Base-by-base conservation (phyloP, 30 jellyfish, hydroid and myxozoan species). In the Sanderia malayensis region DNA sequence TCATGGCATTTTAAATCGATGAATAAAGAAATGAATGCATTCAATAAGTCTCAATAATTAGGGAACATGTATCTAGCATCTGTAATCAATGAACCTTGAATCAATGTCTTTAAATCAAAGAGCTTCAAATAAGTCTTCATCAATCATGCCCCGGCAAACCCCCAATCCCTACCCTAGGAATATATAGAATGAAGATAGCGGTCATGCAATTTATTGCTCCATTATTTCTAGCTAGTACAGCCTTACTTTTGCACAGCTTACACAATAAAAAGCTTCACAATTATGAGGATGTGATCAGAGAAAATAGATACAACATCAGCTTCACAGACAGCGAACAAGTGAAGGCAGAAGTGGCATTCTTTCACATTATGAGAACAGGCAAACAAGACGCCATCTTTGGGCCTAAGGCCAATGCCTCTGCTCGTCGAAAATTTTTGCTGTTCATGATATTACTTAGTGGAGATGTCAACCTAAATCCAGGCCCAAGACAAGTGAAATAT, bases 271-370 rank as follows among this genome's bases (percentile, higher is more conserved):
- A 28, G 73, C 47, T 61, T 61, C 29, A 28, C 73, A 61, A 61
- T 28, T 61, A 61, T 61, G 49, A 61, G 22, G 73, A 61, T 61
- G 47, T 20, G 73, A 28, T 17, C 73, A 61, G 73, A 61, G 73
- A 20, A 61, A 9, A 28, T 61, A n/a, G 73, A 61, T 61, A 61
- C 73, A 61, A 61, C 47, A 61, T 61, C 73, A 61, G 73, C 47
- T 61, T 61, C 73, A 61, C 73, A 61, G 47, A 61, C 46, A 61
- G 73, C 47, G 73, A 61, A 61, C 73, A 2, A 61, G 73, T 61
- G 33, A 61, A 61, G 73, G 47, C 73, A 61, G 73, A 61, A 61
- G 29, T 61, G 46, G 73, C 73, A 28, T 61, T 61, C 73, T 61
- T 61, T 61, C 73, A 61, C 22, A 61, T 61, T 26, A 21, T 61